Percentiles rank a stretch among this genome's conserved stretches.
Conservation (phyloP, 2,888 invertebrate genomes). For the Branchellion lobata region DNA sequence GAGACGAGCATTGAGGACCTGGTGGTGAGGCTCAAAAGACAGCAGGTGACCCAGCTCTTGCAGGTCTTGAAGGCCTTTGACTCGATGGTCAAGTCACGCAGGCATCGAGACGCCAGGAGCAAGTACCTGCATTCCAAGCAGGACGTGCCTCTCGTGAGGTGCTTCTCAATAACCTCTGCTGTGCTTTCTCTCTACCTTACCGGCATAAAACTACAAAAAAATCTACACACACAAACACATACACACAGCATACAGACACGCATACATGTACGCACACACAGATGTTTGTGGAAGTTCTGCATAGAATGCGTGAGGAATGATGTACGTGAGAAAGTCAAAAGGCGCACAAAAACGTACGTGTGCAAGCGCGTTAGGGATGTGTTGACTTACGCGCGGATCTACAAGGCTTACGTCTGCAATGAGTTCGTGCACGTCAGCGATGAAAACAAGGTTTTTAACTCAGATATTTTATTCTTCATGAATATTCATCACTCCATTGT, state of each 20-base stretch:
- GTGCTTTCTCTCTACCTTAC: too few relatives aligned
- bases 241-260: background rate
- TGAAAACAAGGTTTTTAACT: background rate
- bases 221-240: conserved; percentile 9
- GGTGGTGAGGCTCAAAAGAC: too few relatives aligned
- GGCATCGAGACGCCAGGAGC: too few relatives aligned
- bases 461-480: background rate
- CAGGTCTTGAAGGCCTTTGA: too few relatives aligned
- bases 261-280: background rate
- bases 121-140: too few relatives aligned
- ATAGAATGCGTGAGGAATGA: background rate
- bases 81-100: too few relatives aligned
- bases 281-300: background rate
- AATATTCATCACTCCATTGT: too few relatives aligned
- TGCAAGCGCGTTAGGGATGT: background rate
- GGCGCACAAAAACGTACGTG: conserved; percentile 1
- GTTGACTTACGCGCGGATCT: background rate
- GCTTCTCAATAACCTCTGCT: too few relatives aligned
- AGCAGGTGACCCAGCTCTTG: too few relatives aligned
- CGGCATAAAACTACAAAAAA: background rate
- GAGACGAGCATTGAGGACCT: too few relatives aligned
- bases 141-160: too few relatives aligned
- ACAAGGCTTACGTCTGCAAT: background rate
- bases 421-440: background rate
- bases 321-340: background rate